Conservation (phyloP, 2,113 vertebrate species). For the Crocuta crocuta region DNA sequence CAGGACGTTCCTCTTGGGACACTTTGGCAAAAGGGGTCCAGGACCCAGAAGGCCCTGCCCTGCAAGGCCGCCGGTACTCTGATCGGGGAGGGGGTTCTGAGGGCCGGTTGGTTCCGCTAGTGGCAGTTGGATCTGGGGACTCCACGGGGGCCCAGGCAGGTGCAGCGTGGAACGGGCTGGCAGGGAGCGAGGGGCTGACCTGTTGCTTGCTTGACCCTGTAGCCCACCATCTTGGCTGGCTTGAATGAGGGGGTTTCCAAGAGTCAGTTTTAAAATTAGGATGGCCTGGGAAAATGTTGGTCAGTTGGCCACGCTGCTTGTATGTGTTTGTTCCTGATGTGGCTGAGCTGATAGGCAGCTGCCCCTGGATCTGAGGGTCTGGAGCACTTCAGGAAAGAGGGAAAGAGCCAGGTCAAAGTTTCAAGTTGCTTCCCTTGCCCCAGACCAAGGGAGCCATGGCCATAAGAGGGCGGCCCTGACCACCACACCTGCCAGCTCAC, state of each 20-base stretch:
- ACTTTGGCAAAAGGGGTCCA: no score
- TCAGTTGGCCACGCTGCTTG: neutral
- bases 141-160: neutral
- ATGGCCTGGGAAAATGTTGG: neutral
- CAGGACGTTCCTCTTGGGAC: neutral
- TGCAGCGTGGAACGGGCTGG: no score
- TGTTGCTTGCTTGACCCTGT: neutral
- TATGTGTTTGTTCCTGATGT: neutral
- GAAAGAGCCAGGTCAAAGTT: neutral
- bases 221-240: neutral
- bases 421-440: no score
- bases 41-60: neutral
- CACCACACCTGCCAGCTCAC: fast-evolving
- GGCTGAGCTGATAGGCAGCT: neutral
- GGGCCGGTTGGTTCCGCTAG: neutral
- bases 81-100: neutral
- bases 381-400: neutral
- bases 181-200: no score
- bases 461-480: neutral
- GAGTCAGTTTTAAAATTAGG: neutral
- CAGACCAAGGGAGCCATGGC: neutral
- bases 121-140: neutral
- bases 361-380: neutral
- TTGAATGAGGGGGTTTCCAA: neutral
- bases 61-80: no score